Percentiles rank a stretch among this genome's conserved stretches.
Conservation (phyloP, 2,888 invertebrate species). For the Rapana venosa region DNA sequence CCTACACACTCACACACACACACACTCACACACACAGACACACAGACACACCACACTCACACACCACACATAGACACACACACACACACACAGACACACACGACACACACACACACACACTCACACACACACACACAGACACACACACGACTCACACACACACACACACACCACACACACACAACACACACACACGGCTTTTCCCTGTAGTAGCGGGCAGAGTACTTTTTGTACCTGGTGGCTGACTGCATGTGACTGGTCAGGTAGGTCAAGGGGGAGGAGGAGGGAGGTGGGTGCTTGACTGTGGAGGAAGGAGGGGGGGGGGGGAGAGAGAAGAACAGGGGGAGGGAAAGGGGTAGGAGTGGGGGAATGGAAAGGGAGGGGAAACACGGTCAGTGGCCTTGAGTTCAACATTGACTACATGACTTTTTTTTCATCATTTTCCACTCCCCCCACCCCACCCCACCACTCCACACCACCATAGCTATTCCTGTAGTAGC, state of each 20-base stretch:
- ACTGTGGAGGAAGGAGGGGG: not conserved
- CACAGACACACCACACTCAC: too few species aligned
- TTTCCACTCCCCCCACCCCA: not conserved
- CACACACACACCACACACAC: too few species aligned
- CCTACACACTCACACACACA: too few species aligned
- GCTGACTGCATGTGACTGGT: not conserved
- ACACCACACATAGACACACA: too few species aligned
- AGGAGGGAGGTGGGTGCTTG: not conserved
- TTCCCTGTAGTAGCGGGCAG: too few species aligned
- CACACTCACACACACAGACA: too few species aligned
- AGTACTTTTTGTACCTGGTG: not conserved
- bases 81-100: too few species aligned
- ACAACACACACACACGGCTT: too few species aligned
- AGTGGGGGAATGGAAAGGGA: not conserved
- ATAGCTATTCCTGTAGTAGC: too few species aligned
- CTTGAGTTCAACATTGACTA: not conserved
- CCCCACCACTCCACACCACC: not conserved
- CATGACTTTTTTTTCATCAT: not conserved
- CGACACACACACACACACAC: too few species aligned
- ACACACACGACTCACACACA: too few species aligned
- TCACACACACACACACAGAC: too few species aligned
- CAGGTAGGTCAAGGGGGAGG: slow-evolving; percentile 15
- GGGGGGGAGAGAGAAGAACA: not conserved
- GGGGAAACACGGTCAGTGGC: not conserved
- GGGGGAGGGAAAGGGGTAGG: not conserved